phyloP scores from a whole-genome alignment of 2,888 invertebrate genomes.

The Cheilosia urbana region DNA sequence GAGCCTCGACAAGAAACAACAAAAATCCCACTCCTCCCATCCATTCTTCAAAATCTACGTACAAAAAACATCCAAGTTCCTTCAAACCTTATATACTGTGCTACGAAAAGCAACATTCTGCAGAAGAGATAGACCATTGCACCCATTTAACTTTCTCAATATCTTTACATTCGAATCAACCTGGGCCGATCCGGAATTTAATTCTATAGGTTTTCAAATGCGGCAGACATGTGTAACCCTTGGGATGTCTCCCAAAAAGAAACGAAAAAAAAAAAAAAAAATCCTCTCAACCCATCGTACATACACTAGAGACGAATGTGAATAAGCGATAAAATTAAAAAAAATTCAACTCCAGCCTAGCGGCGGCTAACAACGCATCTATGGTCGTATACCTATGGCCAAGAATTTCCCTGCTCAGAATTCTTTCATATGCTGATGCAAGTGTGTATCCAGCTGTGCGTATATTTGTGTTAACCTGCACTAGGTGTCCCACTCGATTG shows the following conservation, averaged over 20 bases:
- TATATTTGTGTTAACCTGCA: neutral
- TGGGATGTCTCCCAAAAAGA: constrained; percentile 17
- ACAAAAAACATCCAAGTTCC: constrained; percentile 39
- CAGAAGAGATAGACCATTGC: constrained; percentile 38
- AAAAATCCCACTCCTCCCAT: constrained; percentile 32
- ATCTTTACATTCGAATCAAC: constrained; percentile 70
- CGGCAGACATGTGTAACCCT: constrained; percentile 42
- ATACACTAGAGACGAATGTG: constrained; percentile 40
- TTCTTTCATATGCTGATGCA: constrained; percentile 37
- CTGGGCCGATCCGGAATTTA: constrained; percentile 61
- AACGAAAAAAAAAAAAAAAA: constrained; percentile 4
- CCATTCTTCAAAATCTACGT: neutral
- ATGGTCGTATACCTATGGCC: constrained; percentile 8
- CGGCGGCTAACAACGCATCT: constrained; percentile 21
- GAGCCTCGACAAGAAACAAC: constrained; percentile 30
- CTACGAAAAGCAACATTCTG: constrained; percentile 8
- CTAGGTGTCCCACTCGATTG: constrained; percentile 46
- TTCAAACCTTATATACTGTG: constrained; percentile 24
- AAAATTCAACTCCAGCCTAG: constrained; percentile 50
- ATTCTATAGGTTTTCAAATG: constrained; percentile 47
- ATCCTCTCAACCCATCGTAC: neutral
- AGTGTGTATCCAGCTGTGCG: neutral
- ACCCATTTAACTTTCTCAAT: constrained; percentile 65
- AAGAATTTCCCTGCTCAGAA: constrained; percentile 30
- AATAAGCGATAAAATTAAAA: constrained; percentile 73